These are phyloP conservation scores for Leptinotarsa juncta DNA, from an alignment of 2,888 invertebrate genomes.

Conservation along the genomic window DNA sequence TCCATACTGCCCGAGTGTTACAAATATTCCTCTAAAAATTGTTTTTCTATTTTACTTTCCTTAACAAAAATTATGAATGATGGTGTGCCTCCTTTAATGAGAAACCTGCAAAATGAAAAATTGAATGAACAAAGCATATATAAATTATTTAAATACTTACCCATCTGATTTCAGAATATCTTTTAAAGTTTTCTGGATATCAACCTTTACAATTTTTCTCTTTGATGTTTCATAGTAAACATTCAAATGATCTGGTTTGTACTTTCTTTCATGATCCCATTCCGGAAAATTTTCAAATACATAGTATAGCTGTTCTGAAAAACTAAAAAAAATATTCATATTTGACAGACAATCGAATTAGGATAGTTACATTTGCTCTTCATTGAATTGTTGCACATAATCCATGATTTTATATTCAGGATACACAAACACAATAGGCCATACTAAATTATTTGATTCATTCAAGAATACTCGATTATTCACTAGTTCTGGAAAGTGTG, in stretches of 20 bases:
- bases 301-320: conserved; percentile 72
- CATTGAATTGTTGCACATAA: conserved; percentile 84
- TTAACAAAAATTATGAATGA: conserved; percentile 73
- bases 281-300: conserved; percentile 77
- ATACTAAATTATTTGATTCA: conserved; percentile 73
- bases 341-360: not conserved
- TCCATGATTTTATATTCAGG: conserved; percentile 91
- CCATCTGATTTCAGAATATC: conserved; percentile 72
- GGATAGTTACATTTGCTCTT: conserved; percentile 71
- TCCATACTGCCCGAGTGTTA: not conserved
- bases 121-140: conserved; percentile 20
- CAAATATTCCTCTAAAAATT: conserved; percentile 65
- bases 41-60: conserved; percentile 70
- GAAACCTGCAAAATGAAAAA: conserved; percentile 66
- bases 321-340: conserved; percentile 61
- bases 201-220: conserved; percentile 71
- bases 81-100: conserved; percentile 75
- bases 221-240: conserved; percentile 81
- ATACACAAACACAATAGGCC: conserved; percentile 91
- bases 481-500: conserved; percentile 75
- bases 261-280: conserved; percentile 79
- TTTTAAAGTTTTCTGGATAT: conserved; percentile 69
- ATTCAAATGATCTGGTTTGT: conserved; percentile 71
- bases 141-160: conserved; percentile 54
- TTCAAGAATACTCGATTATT: conserved; percentile 75